Evolutionary conservation across 2,113 vertebrate species (phyloP).

Genomic region (Girardinichthys multiradiatus): DNA sequence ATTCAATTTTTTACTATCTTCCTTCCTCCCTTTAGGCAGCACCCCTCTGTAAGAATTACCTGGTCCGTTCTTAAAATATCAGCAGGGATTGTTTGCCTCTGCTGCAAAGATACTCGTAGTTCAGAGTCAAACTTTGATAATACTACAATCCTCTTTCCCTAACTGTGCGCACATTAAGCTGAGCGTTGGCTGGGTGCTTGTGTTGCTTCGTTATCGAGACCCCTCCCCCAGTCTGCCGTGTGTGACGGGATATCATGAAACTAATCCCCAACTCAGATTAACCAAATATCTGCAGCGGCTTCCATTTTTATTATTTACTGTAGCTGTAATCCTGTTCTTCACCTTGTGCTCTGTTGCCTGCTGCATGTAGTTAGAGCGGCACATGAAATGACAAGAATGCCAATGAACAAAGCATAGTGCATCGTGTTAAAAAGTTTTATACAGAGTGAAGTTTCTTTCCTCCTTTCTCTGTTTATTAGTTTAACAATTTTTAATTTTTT

Average conservation of each 20-base stretch:
- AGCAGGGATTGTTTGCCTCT: slow-evolving; percentile 32
- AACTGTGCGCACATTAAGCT: slow-evolving; percentile 15
- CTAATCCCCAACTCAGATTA: slow-evolving; percentile 76
- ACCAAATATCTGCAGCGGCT: slow-evolving; percentile 63
- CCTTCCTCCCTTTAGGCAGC: not conserved
- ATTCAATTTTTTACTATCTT: not conserved
- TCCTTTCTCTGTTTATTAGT: not conserved
- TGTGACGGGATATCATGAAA: slow-evolving; percentile 67
- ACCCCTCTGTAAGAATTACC: slow-evolving; percentile 31
- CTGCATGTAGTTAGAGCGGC: slow-evolving; percentile 34
- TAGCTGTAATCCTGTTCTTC: slow-evolving; percentile 75
- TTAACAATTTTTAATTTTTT: not conserved
- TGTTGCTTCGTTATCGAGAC: slow-evolving; percentile 31
- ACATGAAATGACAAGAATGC: slow-evolving; percentile 49
- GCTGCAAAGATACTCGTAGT: slow-evolving; percentile 53
- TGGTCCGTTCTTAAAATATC: slow-evolving; percentile 26
- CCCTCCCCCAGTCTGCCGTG: slow-evolving; percentile 17
- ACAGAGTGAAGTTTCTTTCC: not conserved
- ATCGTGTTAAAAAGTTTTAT: slow-evolving; percentile 14
- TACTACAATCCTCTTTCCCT: slow-evolving; percentile 35
- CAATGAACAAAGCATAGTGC: slow-evolving; percentile 73
- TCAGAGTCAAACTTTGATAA: slow-evolving; percentile 53
- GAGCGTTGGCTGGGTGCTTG: slow-evolving; percentile 20
- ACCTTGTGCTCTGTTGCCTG: slow-evolving; percentile 50
- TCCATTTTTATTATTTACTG: slow-evolving; percentile 72